phyloP scores from a whole-genome alignment of 1,140 invertebrate genomes.

The Penaeus vannamei region DNA sequence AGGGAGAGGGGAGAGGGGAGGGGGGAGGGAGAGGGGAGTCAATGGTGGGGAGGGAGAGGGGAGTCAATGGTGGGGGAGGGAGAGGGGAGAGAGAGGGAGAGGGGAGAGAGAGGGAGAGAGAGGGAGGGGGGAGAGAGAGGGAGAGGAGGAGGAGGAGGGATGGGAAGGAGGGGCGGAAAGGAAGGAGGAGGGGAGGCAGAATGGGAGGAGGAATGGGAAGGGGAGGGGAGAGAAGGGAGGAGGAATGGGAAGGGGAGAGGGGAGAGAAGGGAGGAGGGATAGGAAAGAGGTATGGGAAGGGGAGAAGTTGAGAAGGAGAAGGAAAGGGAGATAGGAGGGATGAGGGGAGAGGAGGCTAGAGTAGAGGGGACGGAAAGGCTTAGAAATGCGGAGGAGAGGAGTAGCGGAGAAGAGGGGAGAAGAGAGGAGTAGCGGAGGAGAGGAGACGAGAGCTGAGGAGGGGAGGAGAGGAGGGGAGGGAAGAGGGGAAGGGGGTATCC shows the following conservation, averaged over 20 bases:
- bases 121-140: neutral
- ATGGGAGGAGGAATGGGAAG: neutral
- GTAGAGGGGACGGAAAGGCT: neutral
- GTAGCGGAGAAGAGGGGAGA: neutral
- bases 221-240: too few relatives aligned
- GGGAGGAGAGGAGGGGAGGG: neutral
- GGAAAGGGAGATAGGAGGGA: constrained; percentile 9
- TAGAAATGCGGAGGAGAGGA: neutral
- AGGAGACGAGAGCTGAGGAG: too few relatives aligned
- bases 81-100: constrained; percentile 1
- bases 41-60: too few relatives aligned
- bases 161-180: neutral
- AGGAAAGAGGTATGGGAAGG: neutral
- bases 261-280: neutral
- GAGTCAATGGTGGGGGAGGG: neutral
- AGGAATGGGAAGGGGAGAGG: neutral
- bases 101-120: neutral
- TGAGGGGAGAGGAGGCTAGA: neutral
- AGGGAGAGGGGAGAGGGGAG: too few relatives aligned
- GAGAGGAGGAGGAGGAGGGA: neutral
- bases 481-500: neutral
- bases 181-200: neutral
- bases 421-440: neutral
- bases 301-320: neutral
- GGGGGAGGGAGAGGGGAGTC: too few relatives aligned